Conservation (phyloP, 1,140 invertebrate genomes). For the Lasioglossum baleicum region DNA sequence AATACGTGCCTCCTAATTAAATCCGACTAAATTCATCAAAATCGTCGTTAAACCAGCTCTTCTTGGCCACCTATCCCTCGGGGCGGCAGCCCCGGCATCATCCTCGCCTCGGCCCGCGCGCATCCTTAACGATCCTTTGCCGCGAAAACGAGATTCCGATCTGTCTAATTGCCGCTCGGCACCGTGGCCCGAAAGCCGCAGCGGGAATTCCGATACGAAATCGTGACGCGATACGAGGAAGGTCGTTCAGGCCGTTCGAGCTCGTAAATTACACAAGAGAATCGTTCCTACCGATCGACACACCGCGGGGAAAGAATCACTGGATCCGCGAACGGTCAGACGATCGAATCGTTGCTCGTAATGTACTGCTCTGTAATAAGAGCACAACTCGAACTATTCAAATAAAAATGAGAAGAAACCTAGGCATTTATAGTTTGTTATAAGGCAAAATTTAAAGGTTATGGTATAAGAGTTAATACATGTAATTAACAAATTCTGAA, state of each 20-base stretch:
- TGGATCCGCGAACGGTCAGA: constrained; percentile 3
- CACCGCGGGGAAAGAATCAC: background rate
- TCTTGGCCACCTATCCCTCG: constrained; percentile 16
- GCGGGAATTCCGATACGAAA: constrained; percentile 43
- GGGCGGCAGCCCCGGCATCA: background rate
- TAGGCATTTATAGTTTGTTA: too few relatives aligned
- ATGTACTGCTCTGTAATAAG: background rate
- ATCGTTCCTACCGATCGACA: constrained; percentile 29
- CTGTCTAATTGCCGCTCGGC: constrained; percentile 58
- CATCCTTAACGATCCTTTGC: constrained; percentile 52
- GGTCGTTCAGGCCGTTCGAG: constrained; percentile 22
- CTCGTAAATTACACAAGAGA: constrained; percentile 34
- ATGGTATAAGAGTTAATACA: too few relatives aligned
- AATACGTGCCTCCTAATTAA: constrained; percentile 71
- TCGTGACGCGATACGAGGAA: constrained; percentile 22
- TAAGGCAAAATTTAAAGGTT: too few relatives aligned
- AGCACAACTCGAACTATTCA: too few relatives aligned
- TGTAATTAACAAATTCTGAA: too few relatives aligned
- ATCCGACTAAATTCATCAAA: constrained; percentile 73
- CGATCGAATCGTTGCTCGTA: constrained; percentile 2
- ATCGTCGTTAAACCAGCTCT: constrained; percentile 64
- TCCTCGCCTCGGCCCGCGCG: background rate
- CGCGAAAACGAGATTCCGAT: constrained; percentile 63
- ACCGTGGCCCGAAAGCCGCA: constrained; percentile 36
- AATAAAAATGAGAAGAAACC: too few relatives aligned